Conservation (phyloP, 2,888 invertebrate species). For the Metalampra italica region DNA sequence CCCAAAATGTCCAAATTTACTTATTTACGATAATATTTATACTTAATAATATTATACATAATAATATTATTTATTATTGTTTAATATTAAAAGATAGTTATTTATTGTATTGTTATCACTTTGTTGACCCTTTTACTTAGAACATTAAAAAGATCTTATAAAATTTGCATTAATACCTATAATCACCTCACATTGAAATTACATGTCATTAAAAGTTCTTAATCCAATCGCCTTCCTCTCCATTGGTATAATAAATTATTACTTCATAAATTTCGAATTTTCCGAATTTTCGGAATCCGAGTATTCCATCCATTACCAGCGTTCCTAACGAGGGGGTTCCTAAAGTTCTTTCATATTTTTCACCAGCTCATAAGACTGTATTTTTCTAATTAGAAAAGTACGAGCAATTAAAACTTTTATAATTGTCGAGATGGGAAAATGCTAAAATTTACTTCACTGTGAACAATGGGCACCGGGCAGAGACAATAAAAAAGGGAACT, state of each 20-base stretch:
- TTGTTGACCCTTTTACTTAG: no score
- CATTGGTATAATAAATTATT: conserved; percentile 31
- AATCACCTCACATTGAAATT: no score
- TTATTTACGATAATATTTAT: no score
- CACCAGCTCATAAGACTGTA: conserved; percentile 58
- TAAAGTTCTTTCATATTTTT: conserved; percentile 43
- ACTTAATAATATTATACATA: no score
- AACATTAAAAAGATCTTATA: no score
- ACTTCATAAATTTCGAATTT: conserved; percentile 35
- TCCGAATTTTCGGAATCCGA: no score
- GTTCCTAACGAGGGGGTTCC: conserved; percentile 29
- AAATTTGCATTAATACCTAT: no score
- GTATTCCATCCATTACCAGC: conserved; percentile 29
- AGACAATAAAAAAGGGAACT: conserved; percentile 68
- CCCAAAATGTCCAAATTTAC: no score
- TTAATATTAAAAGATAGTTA: no score
- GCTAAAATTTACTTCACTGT: conserved; percentile 65
- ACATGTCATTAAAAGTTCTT: background rate
- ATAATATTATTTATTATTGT: no score
- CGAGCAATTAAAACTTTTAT: conserved; percentile 76
- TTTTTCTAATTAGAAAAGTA: conserved; percentile 76
- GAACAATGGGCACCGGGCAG: conserved; percentile 65
- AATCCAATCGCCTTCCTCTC: background rate
- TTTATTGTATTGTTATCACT: no score
- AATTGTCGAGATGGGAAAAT: conserved; percentile 67